Evolutionary conservation across 2,888 invertebrate species (phyloP).

Genomic region (Cephonodes hylas): DNA sequence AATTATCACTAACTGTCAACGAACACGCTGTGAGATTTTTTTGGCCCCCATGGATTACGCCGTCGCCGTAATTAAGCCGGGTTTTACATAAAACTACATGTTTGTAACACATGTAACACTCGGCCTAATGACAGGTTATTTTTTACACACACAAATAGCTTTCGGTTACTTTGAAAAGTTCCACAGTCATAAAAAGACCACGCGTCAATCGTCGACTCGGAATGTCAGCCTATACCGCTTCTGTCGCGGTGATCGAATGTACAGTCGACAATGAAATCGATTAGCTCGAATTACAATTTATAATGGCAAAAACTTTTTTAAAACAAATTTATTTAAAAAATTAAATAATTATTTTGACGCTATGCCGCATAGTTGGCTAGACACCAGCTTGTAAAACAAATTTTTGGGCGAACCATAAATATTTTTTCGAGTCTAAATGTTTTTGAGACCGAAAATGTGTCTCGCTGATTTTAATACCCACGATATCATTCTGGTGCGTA

Average conservation of each 20-base stretch:
- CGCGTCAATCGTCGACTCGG: constrained; percentile 37
- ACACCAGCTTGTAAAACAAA: no score
- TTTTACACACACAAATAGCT: constrained; percentile 36
- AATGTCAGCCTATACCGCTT: constrained; percentile 28
- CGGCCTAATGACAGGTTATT: constrained; percentile 18
- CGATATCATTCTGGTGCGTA: no score
- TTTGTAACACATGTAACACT: constrained; percentile 4
- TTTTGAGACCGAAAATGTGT: no score
- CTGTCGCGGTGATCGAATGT: constrained; percentile 27
- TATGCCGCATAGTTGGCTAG: no score
- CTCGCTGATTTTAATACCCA: no score
- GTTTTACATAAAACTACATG: constrained; percentile 7
- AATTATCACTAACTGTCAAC: constrained; percentile 8
- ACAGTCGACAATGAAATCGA: constrained; percentile 19
- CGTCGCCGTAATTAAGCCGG: constrained; percentile 1
- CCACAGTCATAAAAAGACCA: constrained; percentile 29
- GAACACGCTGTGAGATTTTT: neutral
- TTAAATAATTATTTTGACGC: no score
- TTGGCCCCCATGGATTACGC: neutral
- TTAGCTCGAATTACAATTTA: neutral
- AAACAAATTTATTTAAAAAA: no score
- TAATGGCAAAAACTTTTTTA: neutral
- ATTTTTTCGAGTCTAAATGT: no score
- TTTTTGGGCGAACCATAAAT: no score
- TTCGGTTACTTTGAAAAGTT: constrained; percentile 27